Conservation (phyloP, 2,113 vertebrate species). For the Nesogale talazaci region DNA sequence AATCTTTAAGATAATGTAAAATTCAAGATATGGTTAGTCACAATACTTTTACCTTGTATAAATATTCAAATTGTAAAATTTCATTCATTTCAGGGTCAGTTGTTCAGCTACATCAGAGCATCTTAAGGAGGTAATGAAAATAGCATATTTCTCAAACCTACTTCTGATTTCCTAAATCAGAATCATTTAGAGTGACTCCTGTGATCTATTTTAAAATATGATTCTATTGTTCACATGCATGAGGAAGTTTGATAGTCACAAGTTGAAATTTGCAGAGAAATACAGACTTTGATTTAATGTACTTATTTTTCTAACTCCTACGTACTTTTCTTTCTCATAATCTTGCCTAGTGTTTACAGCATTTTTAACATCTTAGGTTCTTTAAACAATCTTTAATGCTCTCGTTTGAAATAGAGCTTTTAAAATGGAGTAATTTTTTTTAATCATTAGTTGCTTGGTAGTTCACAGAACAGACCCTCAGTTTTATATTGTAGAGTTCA, state of each 20-base stretch:
- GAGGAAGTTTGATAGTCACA: constrained; percentile 7
- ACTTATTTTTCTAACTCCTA: background rate
- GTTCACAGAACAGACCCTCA: too few relatives aligned
- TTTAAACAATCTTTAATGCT: too few relatives aligned
- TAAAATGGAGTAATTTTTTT: too few relatives aligned
- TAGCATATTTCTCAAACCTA: too few relatives aligned
- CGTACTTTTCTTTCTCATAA: background rate
- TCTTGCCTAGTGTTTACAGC: too few relatives aligned
- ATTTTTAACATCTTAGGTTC: too few relatives aligned
- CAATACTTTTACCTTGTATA: background rate
- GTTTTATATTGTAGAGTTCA: too few relatives aligned
- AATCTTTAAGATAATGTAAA: constrained; percentile 25
- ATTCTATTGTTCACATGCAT: background rate
- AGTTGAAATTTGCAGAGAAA: background rate
- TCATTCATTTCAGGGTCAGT: background rate
- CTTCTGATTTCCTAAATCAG: background rate
- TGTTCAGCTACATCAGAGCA: background rate
- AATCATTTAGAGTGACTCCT: background rate
- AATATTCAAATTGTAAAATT: constrained; percentile 26
- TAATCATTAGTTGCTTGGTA: too few relatives aligned
- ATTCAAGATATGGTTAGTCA: background rate
- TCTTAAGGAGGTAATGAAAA: background rate
- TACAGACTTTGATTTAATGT: background rate
- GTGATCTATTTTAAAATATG: background rate
- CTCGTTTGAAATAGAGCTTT: too few relatives aligned